Conservation (phyloP, 1,140 invertebrate genomes). For the Hirudo medicinalis region DNA sequence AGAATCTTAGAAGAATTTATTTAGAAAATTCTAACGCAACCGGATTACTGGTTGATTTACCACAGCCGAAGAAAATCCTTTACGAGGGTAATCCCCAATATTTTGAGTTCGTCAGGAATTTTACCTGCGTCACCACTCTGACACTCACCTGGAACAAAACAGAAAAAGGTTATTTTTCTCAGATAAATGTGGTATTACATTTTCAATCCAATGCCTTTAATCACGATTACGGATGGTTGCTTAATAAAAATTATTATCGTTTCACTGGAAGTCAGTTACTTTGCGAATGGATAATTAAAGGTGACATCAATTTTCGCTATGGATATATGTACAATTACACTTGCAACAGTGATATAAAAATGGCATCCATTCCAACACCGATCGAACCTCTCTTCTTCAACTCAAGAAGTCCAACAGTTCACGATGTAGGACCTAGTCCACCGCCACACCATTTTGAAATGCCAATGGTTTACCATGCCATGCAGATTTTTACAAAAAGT, state of each 20-base stretch:
- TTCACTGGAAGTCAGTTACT: background rate
- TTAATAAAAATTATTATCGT: background rate
- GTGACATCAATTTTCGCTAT: background rate
- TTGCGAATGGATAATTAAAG: background rate
- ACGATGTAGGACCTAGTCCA: background rate
- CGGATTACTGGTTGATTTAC: too few species aligned
- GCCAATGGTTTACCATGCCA: background rate
- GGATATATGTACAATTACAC: background rate
- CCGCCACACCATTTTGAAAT: background rate
- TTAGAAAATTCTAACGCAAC: too few species aligned
- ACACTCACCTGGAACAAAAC: too few species aligned
- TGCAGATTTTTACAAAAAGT: slow-evolving; percentile 9
- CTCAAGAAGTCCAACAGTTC: background rate
- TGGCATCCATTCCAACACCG: background rate
- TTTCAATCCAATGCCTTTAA: too few species aligned
- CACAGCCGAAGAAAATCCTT: too few species aligned
- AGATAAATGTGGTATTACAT: too few species aligned
- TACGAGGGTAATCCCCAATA: too few species aligned
- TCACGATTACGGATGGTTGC: background rate
- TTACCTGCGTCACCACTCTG: too few species aligned
- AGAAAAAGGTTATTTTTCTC: too few species aligned
- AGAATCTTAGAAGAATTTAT: too few species aligned
- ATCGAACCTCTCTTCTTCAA: background rate
- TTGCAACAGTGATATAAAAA: background rate
- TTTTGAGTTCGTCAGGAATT: too few species aligned